Evolutionary conservation across 2,888 invertebrate species (phyloP).

Genomic region (Hesperia comma): DNA sequence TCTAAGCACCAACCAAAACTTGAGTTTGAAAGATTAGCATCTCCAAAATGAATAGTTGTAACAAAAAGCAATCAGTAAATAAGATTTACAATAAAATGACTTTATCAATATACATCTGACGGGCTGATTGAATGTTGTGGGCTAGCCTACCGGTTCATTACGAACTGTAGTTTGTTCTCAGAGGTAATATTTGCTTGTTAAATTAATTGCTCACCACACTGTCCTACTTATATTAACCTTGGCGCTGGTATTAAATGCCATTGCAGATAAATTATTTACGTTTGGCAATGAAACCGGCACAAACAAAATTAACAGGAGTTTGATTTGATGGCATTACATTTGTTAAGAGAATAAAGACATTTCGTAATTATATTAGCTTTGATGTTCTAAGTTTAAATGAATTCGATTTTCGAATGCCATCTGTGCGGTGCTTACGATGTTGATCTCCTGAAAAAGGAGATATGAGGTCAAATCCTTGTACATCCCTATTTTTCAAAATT

Average conservation of each 20-base stretch:
- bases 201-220: conserved; percentile 52
- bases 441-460: no score
- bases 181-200: conserved; percentile 46
- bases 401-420: no score
- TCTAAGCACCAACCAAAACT: neutral
- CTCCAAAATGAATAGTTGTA: conserved; percentile 13
- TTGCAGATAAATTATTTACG: conserved; percentile 40
- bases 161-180: conserved; percentile 46
- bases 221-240: conserved; percentile 52
- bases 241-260: conserved; percentile 45
- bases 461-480: no score
- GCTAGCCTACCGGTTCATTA: conserved; percentile 40
- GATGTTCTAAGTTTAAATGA: no score
- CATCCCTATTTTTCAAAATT: no score
- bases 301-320: neutral
- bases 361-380: no score
- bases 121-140: conserved; percentile 39
- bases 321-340: no score
- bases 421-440: no score
- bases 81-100: conserved; percentile 32
- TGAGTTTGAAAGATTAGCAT: conserved; percentile 5
- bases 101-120: conserved; percentile 40
- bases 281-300: conserved; percentile 34
- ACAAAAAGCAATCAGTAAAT: conserved; percentile 12
- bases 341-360: no score